These are phyloP conservation scores for Zelleria hepariella DNA, from an alignment of 2,888 invertebrate species.

Conservation along the genomic window DNA sequence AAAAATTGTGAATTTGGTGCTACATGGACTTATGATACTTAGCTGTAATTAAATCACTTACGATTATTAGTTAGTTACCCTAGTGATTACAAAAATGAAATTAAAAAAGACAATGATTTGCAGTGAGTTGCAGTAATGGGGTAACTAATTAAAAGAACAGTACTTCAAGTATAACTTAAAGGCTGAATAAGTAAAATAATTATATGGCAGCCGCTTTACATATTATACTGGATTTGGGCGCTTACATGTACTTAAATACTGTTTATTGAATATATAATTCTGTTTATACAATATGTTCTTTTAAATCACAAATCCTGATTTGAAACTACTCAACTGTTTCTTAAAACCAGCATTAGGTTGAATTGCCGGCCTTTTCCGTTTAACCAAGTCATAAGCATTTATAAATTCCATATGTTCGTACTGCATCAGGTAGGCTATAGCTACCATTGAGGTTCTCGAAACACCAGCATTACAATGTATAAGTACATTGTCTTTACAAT, in stretches of 20 bases:
- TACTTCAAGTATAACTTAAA: constrained; percentile 5
- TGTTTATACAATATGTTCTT: constrained; percentile 12
- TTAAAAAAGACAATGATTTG: background rate
- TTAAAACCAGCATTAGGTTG: constrained; percentile 88
- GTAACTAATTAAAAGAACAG: background rate
- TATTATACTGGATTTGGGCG: constrained; percentile 23
- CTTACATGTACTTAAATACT: constrained; percentile 51
- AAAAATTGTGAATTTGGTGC: constrained; percentile 48
- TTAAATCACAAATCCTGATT: constrained; percentile 1
- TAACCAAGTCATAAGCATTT: constrained; percentile 78
- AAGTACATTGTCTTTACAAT: constrained; percentile 72
- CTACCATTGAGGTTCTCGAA: constrained; percentile 84
- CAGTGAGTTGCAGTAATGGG: background rate
- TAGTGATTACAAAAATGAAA: background rate
- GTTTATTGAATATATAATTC: constrained; percentile 50
- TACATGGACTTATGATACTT: constrained; percentile 31
- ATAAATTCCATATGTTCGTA: constrained; percentile 68
- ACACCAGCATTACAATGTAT: constrained; percentile 96
- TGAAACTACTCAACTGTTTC: constrained; percentile 70
- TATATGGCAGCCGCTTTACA: constrained; percentile 10
- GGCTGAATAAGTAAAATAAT: background rate
- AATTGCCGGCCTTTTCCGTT: constrained; percentile 76
- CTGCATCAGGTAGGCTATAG: constrained; percentile 86
- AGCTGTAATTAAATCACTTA: background rate
- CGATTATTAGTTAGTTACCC: background rate